Percentiles rank a stretch among this genome's conserved stretches.
Evolutionary conservation across 1,140 invertebrate genomes (phyloP).

Genomic region (Lasaia peninsularis): DNA sequence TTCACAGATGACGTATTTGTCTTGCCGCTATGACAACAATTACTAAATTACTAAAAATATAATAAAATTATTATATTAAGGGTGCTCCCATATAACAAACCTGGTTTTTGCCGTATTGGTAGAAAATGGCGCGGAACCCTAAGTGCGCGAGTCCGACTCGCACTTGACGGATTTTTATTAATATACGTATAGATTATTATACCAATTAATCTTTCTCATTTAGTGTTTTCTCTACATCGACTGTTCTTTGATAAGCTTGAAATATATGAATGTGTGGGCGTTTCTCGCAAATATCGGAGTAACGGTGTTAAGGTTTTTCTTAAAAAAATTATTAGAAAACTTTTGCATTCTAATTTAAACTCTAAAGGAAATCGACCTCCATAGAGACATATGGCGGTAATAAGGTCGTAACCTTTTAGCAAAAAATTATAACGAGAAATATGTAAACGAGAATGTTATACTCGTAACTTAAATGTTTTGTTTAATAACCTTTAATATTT

Average conservation of each 20-base stretch:
- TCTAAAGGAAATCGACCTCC: not conserved
- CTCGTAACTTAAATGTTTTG: too few relatives aligned
- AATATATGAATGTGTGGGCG: conserved; percentile 27
- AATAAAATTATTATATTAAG: too few relatives aligned
- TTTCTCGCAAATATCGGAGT: conserved; percentile 15
- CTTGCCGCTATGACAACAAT: too few relatives aligned
- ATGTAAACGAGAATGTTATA: not conserved
- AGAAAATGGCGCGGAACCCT: too few relatives aligned
- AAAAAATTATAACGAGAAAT: not conserved
- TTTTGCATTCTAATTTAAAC: not conserved
- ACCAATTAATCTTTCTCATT: conserved; percentile 14
- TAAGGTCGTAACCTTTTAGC: not conserved
- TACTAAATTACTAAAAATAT: too few relatives aligned
- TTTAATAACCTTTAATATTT: too few relatives aligned
- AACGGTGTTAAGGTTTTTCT: conserved; percentile 19
- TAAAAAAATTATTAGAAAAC: not conserved
- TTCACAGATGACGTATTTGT: too few relatives aligned
- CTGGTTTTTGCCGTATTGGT: too few relatives aligned
- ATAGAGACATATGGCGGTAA: not conserved
- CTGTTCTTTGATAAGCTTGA: conserved; percentile 15
- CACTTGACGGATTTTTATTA: too few relatives aligned
- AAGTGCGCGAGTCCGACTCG: too few relatives aligned
- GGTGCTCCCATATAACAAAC: too few relatives aligned
- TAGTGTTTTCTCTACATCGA: conserved; percentile 8
- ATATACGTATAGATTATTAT: too few relatives aligned